Evolutionary conservation across 2,113 vertebrate species (phyloP), one percentile per base, ranked within the genome.

Genomic region (Caloenas nicobarica): DNA sequence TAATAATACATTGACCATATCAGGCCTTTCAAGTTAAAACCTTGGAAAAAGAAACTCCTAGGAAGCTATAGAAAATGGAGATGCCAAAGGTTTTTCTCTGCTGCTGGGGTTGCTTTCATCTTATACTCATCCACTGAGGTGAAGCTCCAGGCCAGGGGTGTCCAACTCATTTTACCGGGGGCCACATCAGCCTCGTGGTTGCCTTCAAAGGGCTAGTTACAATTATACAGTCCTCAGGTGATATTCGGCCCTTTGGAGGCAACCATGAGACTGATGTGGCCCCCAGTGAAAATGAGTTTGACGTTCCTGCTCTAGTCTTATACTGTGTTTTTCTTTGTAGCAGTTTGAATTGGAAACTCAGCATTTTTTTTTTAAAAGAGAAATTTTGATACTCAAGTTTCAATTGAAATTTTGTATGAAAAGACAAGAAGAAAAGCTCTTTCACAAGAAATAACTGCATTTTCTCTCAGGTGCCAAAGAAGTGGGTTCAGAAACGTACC

Each of bases 401-500:
- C 81, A 89, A 73, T 81, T 68, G 72, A 93, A 95, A 95, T 76
- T 97, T 95, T 66, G 24, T 95, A 92, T 95, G 76, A 95, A 68
- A 96, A 93, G 91, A 60, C 84, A 94, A 79, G 88, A 97, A 95
- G 91, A 95, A 95, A 96, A 96, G 51, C 83, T 97, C 56, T 84
- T 97, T 98, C 94, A 97, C 70, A 96, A 97, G 97, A 97, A 95
- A 90, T 14, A 51, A n/a, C 77, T 89, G 31, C 9, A 1, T 88
- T 97, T 96, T 87, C 80, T 83, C 72, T 76, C 85, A 96, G 91
- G 97, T 96, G 94, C 89, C 91, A 80, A 89, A 87, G 91, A 97
- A 96, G 85, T 94, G 77, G 73, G 78, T 96, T 96, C 91, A 96
- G 95, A 97, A 97, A 93, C 83, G 81, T 91, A 92, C 91, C 88